These are phyloP conservation scores for Drosophila tsacasi DNA, from an alignment of 1,140 invertebrate species.

Conservation along the genomic window DNA sequence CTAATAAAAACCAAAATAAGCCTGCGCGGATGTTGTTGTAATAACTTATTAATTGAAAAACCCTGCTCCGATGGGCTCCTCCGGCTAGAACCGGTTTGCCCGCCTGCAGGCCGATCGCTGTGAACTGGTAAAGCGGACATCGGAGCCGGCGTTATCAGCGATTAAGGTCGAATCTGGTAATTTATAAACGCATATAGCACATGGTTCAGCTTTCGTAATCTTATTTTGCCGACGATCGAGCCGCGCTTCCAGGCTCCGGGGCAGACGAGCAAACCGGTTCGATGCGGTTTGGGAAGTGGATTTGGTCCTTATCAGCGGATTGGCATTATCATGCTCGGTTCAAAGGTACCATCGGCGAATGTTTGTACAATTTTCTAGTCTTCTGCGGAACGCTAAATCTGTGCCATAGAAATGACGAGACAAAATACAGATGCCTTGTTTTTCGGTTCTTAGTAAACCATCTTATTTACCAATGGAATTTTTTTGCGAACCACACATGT, in stretches of 20 bases:
- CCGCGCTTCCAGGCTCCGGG: constrained; percentile 33
- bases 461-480: constrained; percentile 62
- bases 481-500: constrained; percentile 30
- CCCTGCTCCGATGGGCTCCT: neutral
- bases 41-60: constrained; percentile 57
- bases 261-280: constrained; percentile 54
- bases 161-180: constrained; percentile 74
- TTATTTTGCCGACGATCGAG: constrained; percentile 46
- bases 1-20: constrained; percentile 31
- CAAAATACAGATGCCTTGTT: constrained; percentile 21
- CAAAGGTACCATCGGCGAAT: constrained; percentile 65
- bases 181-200: constrained; percentile 62
- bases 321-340: constrained; percentile 62
- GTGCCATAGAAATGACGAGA: constrained; percentile 60
- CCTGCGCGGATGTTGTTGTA: constrained; percentile 39
- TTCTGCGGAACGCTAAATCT: constrained; percentile 50
- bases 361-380: constrained; percentile 48
- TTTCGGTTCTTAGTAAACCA: constrained; percentile 16
- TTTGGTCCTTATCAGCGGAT: constrained; percentile 61
- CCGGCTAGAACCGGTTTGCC: constrained; percentile 46
- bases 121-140: constrained; percentile 59
- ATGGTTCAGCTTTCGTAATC: constrained; percentile 69
- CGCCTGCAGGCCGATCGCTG: constrained; percentile 30
- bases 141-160: constrained; percentile 60
- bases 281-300: constrained; percentile 62